phyloP scores from a whole-genome alignment of 2,888 invertebrate genomes.

The Philonicus albiceps region DNA sequence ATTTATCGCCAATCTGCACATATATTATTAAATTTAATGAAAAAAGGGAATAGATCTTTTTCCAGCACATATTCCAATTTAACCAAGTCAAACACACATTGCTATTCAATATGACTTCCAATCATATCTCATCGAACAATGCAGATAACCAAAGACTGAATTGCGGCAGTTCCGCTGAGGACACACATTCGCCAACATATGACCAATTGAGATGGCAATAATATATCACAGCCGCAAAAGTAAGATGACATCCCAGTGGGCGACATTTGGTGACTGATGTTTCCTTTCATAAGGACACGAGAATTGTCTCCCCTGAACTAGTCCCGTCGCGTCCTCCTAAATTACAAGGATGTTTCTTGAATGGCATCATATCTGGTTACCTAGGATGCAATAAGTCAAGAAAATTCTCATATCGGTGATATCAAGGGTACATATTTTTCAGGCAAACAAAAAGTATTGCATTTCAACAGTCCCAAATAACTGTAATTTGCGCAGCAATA shows the following conservation, averaged over 20 bases:
- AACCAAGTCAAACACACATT: not conserved
- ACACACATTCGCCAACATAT: not conserved
- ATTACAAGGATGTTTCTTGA: constrained; percentile 11
- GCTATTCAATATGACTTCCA: not conserved
- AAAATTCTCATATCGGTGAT: constrained; percentile 17
- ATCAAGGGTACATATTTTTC: not conserved
- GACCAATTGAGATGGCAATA: constrained; percentile 22
- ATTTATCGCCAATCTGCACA: not conserved
- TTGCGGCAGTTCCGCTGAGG: not conserved
- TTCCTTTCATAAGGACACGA: constrained; percentile 20
- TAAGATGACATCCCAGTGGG: constrained; percentile 37
- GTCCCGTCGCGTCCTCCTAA: not conserved
- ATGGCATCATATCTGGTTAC: constrained; percentile 40
- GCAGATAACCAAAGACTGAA: not conserved
- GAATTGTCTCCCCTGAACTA: not conserved
- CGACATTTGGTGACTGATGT: constrained; percentile 40
- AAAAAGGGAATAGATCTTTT: not conserved
- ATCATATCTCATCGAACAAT: not conserved
- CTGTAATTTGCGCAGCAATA: constrained; percentile 2
- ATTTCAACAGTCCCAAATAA: not conserved
- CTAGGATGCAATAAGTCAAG: constrained; percentile 36
- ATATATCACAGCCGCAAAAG: constrained; percentile 34
- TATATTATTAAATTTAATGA: not conserved
- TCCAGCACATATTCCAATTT: not conserved
- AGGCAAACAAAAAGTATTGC: constrained; percentile 33